phyloP scores from a whole-genome alignment of 2,797 vertebrate genomes.

The Pitangus sulphuratus region DNA sequence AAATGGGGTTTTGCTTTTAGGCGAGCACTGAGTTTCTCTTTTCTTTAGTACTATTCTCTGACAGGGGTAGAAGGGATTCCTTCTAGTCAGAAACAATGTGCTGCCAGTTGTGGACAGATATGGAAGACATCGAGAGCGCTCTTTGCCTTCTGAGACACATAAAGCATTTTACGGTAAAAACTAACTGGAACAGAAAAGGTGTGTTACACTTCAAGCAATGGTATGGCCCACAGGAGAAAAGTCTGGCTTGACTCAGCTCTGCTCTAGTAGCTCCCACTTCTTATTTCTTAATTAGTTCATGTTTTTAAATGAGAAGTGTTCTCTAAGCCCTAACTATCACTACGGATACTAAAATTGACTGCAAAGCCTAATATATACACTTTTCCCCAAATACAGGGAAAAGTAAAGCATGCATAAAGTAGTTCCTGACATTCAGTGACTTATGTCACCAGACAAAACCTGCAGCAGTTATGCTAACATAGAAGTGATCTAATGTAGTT shows the following conservation, averaged over 20 bases:
- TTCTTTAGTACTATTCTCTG: not conserved
- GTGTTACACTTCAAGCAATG: not conserved
- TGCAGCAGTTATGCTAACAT: not conserved
- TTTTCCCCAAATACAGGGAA: not conserved
- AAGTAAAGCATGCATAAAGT: not conserved
- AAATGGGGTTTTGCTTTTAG: not conserved
- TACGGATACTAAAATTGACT: not conserved
- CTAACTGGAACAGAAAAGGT: not conserved
- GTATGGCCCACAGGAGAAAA: not conserved
- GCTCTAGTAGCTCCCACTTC: not conserved
- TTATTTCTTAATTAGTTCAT: constrained; percentile 20
- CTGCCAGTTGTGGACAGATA: not conserved
- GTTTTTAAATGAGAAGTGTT: not conserved
- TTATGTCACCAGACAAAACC: not conserved
- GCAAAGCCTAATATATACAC: not conserved
- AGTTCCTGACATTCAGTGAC: not conserved
- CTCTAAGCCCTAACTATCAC: not conserved
- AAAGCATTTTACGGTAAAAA: not conserved
- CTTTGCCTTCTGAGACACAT: not conserved
- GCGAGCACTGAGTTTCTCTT: not conserved
- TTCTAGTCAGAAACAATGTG: not conserved
- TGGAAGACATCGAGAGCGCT: not conserved
- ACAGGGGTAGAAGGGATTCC: not conserved
- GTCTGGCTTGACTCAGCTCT: not conserved
- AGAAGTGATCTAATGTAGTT: not conserved